A percentile compares a stretch with the other conserved stretches of the same genome.
phyloP scores from a whole-genome alignment of 2,888 invertebrate genomes.

The Microplitis deprimator region DNA sequence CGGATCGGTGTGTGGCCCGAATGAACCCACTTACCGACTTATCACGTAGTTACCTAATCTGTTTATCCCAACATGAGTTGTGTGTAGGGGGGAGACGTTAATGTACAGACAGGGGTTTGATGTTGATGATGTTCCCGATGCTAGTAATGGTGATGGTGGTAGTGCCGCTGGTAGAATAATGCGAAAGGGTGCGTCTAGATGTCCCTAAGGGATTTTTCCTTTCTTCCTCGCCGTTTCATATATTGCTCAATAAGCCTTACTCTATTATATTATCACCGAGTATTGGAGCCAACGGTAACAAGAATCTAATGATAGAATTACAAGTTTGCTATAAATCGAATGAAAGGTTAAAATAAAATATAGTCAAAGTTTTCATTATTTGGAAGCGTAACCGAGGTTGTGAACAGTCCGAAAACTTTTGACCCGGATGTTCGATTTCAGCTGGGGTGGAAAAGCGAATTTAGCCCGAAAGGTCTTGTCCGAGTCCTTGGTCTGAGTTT shows the following conservation, averaged over 20 bases:
- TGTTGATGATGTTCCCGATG: not conserved
- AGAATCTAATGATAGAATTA: not conserved
- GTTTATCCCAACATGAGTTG: conserved; percentile 67
- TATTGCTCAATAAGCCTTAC: conserved; percentile 14
- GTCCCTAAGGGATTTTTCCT: conserved; percentile 44
- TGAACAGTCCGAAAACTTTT: not conserved
- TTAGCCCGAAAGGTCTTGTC: conserved; percentile 27
- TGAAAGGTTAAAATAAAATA: too few species aligned
- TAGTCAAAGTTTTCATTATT: conserved; percentile 25
- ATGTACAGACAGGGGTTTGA: not conserved
- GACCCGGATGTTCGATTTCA: conserved; percentile 47
- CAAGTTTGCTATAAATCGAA: too few species aligned
- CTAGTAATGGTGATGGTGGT: too few species aligned
- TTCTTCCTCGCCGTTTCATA: conserved; percentile 23
- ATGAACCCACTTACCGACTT: conserved; percentile 72
- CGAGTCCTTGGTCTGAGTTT: conserved; percentile 17
- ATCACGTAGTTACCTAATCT: conserved; percentile 72
- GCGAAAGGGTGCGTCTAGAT: not conserved
- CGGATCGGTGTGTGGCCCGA: conserved; percentile 62
- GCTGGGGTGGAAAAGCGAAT: conserved; percentile 36
- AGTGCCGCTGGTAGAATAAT: not conserved
- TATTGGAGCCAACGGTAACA: not conserved
- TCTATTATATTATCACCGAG: not conserved
- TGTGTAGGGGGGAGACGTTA: conserved; percentile 12
- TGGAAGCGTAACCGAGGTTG: conserved; percentile 5